Evolutionary conservation across 1,140 invertebrate genomes (phyloP).

Genomic region (Ruditapes philippinarum): DNA sequence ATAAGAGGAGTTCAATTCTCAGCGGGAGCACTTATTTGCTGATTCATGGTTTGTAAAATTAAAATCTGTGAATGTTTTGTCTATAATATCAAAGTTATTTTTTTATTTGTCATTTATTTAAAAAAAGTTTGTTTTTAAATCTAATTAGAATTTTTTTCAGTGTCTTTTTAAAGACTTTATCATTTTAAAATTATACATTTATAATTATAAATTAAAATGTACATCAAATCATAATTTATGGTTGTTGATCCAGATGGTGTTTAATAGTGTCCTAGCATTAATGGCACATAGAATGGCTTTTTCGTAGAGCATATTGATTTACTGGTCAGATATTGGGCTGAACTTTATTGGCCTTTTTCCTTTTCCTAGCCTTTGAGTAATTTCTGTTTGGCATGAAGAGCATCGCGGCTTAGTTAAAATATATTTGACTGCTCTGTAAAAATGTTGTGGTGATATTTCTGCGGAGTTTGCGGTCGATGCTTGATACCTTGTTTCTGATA

Average conservation of each 20-base stretch:
- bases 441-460: neutral
- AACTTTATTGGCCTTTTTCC: constrained; percentile 23
- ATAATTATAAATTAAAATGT: too few relatives aligned
- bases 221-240: neutral
- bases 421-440: neutral
- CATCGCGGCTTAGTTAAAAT: constrained; percentile 29
- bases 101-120: too few relatives aligned
- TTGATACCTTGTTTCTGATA: constrained; percentile 17
- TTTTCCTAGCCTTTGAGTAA: constrained; percentile 2
- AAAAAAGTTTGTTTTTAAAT: too few relatives aligned
- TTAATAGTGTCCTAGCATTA: neutral
- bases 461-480: constrained; percentile 22
- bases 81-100: too few relatives aligned
- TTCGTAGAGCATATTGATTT: constrained; percentile 14
- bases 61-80: too few relatives aligned
- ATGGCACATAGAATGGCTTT: neutral
- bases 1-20: too few relatives aligned
- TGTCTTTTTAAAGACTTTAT: too few relatives aligned
- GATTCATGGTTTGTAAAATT: too few relatives aligned
- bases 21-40: too few relatives aligned
- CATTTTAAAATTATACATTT: too few relatives aligned
- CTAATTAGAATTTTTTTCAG: too few relatives aligned
- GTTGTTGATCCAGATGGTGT: constrained; percentile 10
- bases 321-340: constrained; percentile 15
- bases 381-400: constrained; percentile 29